Evolutionary conservation across 2,888 invertebrate genomes (phyloP).

Genomic region (Stenodera caucasica): DNA sequence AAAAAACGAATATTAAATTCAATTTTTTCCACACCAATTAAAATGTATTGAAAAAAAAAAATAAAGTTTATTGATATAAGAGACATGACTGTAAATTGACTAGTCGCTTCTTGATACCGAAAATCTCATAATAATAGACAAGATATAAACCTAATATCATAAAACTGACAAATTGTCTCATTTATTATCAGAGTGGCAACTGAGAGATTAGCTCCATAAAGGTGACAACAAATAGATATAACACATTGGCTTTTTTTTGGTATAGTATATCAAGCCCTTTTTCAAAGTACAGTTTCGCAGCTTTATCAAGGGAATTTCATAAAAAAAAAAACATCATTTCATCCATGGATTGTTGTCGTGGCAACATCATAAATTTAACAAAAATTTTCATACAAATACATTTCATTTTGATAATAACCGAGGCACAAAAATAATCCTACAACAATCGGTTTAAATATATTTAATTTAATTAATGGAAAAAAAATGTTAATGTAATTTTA

Average conservation of each 20-base stretch:
- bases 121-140: neutral
- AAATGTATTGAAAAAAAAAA: neutral
- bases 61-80: neutral
- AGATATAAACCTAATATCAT: constrained; percentile 2
- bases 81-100: neutral
- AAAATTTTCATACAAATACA: neutral
- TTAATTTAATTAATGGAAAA: too few species aligned
- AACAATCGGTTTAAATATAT: neutral
- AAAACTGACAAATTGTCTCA: constrained; percentile 6
- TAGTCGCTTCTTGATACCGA: neutral
- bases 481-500: too few species aligned
- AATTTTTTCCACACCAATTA: neutral
- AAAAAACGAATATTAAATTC: neutral
- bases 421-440: neutral
- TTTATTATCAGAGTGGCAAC: constrained; percentile 4
- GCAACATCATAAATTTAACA: neutral
- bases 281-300: neutral
- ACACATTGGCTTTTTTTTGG: neutral
- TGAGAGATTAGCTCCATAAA: constrained; percentile 4
- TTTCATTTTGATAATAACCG: neutral
- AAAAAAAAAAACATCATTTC: neutral
- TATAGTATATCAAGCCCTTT: neutral
- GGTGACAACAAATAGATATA: constrained; percentile 8
- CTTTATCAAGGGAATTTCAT: neutral
- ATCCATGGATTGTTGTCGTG: neutral